Evolutionary conservation across 2,797 vertebrate species (phyloP).

Genomic region (Morus bassanus): DNA sequence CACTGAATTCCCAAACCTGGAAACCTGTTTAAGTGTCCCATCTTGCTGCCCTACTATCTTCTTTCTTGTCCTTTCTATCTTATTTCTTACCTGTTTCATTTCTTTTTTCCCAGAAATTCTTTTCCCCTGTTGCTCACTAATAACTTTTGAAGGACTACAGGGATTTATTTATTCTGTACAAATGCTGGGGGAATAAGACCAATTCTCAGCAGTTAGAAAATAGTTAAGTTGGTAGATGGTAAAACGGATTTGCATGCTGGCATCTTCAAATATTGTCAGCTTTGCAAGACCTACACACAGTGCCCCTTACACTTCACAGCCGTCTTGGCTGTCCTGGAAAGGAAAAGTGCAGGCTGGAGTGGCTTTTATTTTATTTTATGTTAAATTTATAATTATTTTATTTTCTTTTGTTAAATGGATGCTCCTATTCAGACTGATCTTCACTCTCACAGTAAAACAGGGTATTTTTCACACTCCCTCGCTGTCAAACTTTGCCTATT

Average conservation of each 20-base stretch:
- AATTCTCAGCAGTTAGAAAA: background rate
- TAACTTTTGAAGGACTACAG: background rate
- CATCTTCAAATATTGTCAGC: background rate
- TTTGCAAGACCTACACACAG: background rate
- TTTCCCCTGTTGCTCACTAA: background rate
- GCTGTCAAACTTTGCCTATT: background rate
- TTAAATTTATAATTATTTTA: too few relatives aligned
- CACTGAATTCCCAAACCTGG: background rate
- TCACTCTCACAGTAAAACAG: background rate
- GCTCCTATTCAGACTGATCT: background rate
- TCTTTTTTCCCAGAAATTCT: background rate
- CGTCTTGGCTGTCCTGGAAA: background rate
- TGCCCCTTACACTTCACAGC: background rate
- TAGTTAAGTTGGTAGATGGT: background rate
- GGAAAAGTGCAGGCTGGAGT: background rate
- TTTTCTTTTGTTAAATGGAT: background rate
- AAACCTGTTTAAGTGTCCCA: background rate
- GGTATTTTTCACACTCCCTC: background rate
- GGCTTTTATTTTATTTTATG: background rate
- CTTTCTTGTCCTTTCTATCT: background rate
- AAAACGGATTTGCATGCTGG: background rate
- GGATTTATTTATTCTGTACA: background rate
- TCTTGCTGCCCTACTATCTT: background rate
- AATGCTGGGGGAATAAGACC: too few relatives aligned
- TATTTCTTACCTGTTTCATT: background rate